Base-by-base conservation (phyloP, 2,888 invertebrate species). In the Athrips mouffetella region DNA sequence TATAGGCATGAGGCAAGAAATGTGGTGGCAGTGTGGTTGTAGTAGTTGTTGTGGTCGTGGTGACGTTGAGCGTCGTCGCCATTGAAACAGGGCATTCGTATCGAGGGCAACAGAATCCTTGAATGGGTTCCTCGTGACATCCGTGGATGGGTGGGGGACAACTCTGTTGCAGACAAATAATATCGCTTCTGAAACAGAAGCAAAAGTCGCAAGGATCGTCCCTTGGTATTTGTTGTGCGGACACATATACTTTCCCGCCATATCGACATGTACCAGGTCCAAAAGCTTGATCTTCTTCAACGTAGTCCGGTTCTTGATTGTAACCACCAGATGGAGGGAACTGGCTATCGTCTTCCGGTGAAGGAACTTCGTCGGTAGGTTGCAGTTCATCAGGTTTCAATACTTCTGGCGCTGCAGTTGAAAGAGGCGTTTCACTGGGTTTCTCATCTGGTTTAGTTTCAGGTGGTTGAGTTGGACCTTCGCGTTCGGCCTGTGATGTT, bases 191-290 rank as follows among this genome's bases (percentile, higher is more conserved):
- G 90, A 97, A 98, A 89, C 97, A 98, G 93, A 98, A 97, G 83
- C 97, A 98, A 90, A 97, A 98, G 75, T 97, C 97, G 76, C 97
- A 98, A 18, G 97, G 96, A 87, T 98, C 96, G 63, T 96, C 96
- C 62, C 97, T 90, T 31, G 97, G 97, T 67, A 98, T 97, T 86
- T 98, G 97, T 83, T 97, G 97, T 1, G 97, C 97, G 1, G 97
- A 97, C 33, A 97, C 96, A 77, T 96, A 97, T 41, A 97, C 93
- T 84, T 96, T 96, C 63, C 97, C 96, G 50, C 96, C 96, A 65
- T 96, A 97, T 64, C 97, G 91, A 69, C 97, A 97, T 44, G 96
- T 97, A 60, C 96, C 96, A 11, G 96, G 96, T 25, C 96, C 96
- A 63, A 95, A 94, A 48, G 92, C 91, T 66, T 92, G 92, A 65